phyloP scores from a whole-genome alignment of 2,797 vertebrate genomes.

The Sebastes hubbsi region DNA sequence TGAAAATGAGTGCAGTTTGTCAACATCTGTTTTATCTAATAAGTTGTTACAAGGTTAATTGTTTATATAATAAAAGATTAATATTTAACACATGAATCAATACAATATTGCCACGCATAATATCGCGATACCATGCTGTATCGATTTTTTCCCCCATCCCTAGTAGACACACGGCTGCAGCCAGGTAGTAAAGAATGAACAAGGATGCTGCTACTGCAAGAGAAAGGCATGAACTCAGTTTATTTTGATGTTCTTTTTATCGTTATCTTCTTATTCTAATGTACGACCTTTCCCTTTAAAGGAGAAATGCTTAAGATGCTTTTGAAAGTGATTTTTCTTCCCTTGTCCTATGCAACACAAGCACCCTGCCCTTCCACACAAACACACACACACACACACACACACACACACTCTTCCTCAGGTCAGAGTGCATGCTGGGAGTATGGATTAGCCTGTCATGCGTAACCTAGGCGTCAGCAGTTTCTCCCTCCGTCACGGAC shows the following conservation, averaged over 20 bases:
- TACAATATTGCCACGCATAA: too few species aligned
- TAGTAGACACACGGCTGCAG: neutral
- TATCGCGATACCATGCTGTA: too few species aligned
- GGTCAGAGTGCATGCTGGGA: constrained; percentile 62
- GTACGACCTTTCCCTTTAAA: neutral
- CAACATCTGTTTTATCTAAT: too few species aligned
- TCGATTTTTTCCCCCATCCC: too few species aligned
- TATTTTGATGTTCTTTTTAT: neutral
- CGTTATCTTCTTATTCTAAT: neutral
- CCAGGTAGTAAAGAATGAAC: neutral
- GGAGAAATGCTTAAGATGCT: neutral
- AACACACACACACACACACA: neutral
- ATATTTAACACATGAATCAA: too few species aligned
- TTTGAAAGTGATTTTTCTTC: neutral
- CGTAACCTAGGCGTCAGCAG: constrained; percentile 53
- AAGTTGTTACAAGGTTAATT: too few species aligned
- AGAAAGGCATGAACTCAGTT: neutral
- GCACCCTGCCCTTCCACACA: neutral
- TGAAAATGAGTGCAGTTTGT: too few species aligned
- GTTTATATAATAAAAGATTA: too few species aligned
- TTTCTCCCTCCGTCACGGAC: constrained; percentile 38
- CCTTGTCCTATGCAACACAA: neutral
- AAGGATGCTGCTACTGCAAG: neutral
- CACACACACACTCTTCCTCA: neutral
- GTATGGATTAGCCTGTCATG: constrained; percentile 58